These are phyloP conservation scores for Aradus depressus DNA, from an alignment of 2,888 invertebrate species.

Conservation along the genomic window DNA sequence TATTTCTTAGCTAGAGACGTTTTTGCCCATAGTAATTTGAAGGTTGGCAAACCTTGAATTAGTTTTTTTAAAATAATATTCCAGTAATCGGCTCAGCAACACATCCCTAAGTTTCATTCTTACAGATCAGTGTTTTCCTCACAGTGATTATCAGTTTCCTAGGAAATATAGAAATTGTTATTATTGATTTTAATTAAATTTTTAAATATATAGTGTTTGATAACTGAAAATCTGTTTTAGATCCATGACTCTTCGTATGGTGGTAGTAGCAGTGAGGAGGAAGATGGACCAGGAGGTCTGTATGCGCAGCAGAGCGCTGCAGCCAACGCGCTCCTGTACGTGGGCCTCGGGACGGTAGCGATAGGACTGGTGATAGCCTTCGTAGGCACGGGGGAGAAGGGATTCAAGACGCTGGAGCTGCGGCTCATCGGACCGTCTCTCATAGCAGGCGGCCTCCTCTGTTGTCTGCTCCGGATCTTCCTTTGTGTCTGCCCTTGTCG, in stretches of 20 bases:
- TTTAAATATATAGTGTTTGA: background rate
- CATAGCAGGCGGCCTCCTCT: constrained; percentile 65
- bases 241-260: constrained; percentile 76
- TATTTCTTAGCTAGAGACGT: too few relatives aligned
- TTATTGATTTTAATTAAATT: background rate
- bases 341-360: constrained; percentile 71
- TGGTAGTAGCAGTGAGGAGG: constrained; percentile 51
- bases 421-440: constrained; percentile 52
- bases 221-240: constrained; percentile 38
- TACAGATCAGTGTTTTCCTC: too few relatives aligned
- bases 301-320: constrained; percentile 57
- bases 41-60: too few relatives aligned
- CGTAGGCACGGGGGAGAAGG: constrained; percentile 81
- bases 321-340: constrained; percentile 72
- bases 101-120: too few relatives aligned
- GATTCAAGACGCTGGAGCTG: constrained; percentile 74
- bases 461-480: constrained; percentile 70
- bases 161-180: too few relatives aligned
- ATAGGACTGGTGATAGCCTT: constrained; percentile 78
- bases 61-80: too few relatives aligned
- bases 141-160: too few relatives aligned
- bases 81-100: too few relatives aligned
- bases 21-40: too few relatives aligned
- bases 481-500: constrained; percentile 58
- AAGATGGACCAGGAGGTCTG: constrained; percentile 38